These are phyloP conservation scores for Tretioscincus oriximinensis DNA, from an alignment of 2,113 vertebrate genomes.

Conservation along the genomic window DNA sequence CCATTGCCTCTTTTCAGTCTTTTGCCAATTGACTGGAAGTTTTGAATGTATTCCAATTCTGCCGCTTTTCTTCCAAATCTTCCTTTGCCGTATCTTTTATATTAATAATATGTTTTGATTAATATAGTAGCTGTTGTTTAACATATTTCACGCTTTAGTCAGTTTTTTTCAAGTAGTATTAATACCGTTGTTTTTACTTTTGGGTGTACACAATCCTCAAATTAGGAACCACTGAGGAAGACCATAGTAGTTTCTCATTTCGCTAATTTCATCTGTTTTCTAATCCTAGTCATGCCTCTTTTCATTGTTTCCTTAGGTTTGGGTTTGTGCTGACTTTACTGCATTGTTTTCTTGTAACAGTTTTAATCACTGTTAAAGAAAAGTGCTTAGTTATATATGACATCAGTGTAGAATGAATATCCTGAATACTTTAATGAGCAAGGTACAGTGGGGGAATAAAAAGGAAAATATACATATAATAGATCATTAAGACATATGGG, in stretches of 20 bases:
- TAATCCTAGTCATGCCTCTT: not conserved
- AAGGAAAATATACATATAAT: conserved; percentile 30
- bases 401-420: conserved; percentile 37
- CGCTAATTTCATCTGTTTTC: conserved; percentile 14
- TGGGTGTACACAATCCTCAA: too few relatives aligned
- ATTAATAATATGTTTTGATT: too few relatives aligned
- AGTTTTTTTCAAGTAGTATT: too few relatives aligned
- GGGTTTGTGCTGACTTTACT: conserved; percentile 22
- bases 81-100: too few relatives aligned
- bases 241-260: not conserved
- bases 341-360: not conserved
- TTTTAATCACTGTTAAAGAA: not conserved
- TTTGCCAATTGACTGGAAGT: too few relatives aligned
- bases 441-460: conserved; percentile 15
- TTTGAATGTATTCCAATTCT: too few relatives aligned
- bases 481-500: conserved; percentile 42
- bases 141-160: too few relatives aligned
- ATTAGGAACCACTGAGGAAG: not conserved
- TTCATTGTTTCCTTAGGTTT: conserved; percentile 1
- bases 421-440: conserved; percentile 34
- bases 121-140: too few relatives aligned
- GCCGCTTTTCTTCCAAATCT: too few relatives aligned
- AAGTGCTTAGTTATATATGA: conserved; percentile 27
- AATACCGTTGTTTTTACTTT: too few relatives aligned
- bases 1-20: too few relatives aligned